phyloP scores from a whole-genome alignment of 2,113 vertebrate genomes.

The Aptenodytes patagonicus region DNA sequence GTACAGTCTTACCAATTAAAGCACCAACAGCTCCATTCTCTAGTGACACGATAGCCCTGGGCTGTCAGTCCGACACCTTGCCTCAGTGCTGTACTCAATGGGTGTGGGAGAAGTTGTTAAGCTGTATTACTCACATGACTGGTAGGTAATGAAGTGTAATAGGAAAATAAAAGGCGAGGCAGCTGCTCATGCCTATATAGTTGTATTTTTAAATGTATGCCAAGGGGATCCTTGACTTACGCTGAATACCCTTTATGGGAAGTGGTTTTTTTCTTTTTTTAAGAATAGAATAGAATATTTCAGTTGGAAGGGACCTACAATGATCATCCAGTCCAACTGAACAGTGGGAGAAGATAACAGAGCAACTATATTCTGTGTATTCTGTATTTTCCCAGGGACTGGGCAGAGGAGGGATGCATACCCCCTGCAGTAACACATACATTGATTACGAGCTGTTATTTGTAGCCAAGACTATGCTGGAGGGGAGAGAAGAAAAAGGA shows the following conservation, averaged over 20 bases:
- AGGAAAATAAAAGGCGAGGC: slow-evolving; percentile 41
- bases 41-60: slow-evolving; percentile 6
- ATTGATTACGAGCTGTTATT: background rate
- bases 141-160: slow-evolving; percentile 38
- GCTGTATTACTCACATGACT: background rate
- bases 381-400: background rate
- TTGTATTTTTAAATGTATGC: slow-evolving; percentile 12
- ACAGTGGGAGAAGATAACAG: background rate
- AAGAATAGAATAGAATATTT: background rate
- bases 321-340: background rate
- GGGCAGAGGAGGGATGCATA: background rate
- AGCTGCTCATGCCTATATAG: slow-evolving; percentile 38
- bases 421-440: background rate
- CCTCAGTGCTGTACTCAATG: background rate
- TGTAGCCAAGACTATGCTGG: background rate
- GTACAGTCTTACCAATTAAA: slow-evolving; percentile 36
- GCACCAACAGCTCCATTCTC: slow-evolving; percentile 30
- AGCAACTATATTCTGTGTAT: background rate
- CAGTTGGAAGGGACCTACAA: background rate
- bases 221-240: background rate
- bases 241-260: background rate
- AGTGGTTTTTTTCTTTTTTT: background rate
- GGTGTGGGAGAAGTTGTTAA: slow-evolving; percentile 1
- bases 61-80: slow-evolving; percentile 18
- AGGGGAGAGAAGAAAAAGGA: slow-evolving; percentile 40